Percentiles rank a stretch among this genome's conserved stretches.
Conservation (phyloP, 2,888 invertebrate genomes). For the Cephus nigrinus region DNA sequence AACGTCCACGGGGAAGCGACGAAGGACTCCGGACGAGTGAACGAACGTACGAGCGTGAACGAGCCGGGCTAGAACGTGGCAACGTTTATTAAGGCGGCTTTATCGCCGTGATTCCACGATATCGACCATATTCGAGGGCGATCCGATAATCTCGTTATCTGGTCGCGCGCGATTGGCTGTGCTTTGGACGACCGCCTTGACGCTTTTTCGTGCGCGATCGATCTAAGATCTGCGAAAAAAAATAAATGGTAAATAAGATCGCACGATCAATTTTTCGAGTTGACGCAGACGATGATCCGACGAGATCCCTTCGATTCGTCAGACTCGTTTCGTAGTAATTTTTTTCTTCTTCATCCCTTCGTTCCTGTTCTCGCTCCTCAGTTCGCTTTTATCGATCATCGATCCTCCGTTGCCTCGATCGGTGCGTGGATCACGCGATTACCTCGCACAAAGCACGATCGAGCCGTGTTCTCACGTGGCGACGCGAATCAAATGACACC, state of each 20-base stretch:
- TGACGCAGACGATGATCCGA: not conserved
- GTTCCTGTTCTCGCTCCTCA: not conserved
- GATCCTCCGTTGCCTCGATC: not conserved
- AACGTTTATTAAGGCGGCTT: not conserved
- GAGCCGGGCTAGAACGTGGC: not conserved
- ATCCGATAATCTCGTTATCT: not conserved
- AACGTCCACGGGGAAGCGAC: not conserved
- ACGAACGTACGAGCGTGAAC: not conserved
- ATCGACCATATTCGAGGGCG: not conserved
- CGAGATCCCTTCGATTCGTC: not conserved
- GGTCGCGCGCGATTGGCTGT: not conserved
- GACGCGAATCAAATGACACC: slow-evolving; percentile 44
- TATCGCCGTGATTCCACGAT: not conserved
- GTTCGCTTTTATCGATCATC: not conserved
- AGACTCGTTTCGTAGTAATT: not conserved
- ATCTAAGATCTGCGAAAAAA: too few species aligned
- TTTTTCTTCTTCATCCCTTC: not conserved
- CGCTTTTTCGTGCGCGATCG: not conserved
- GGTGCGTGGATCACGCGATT: not conserved
- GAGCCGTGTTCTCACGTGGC: not conserved
- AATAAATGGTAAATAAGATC: too few species aligned
- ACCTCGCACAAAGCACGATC: not conserved
- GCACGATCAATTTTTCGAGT: not conserved
- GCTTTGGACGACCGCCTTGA: not conserved
- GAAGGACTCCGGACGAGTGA: too few species aligned